A percentile compares a stretch with the other conserved stretches of the same genome.
These are phyloP conservation scores for Epiblema foenella DNA, from an alignment of 2,888 invertebrate species.

Conservation along the genomic window DNA sequence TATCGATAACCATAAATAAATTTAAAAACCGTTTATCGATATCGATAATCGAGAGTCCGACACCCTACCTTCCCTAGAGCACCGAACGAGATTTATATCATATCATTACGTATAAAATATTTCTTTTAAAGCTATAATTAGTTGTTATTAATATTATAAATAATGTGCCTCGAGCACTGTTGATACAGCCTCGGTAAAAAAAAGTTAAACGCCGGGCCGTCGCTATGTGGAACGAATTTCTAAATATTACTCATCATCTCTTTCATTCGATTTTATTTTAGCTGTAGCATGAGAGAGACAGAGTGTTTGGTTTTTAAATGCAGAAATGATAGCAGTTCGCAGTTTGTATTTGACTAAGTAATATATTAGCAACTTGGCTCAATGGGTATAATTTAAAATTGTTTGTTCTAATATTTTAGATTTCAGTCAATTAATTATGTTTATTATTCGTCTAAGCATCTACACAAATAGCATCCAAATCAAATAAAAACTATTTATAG, in stretches of 20 bases:
- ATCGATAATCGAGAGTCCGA: conserved; percentile 50
- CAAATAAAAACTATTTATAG: background rate
- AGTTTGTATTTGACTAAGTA: conserved; percentile 20
- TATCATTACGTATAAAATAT: conserved; percentile 84
- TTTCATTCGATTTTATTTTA: background rate
- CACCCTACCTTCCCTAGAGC: conserved; percentile 61
- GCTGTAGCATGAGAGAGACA: background rate
- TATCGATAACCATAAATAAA: background rate
- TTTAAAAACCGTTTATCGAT: conserved; percentile 48
- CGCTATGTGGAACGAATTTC: conserved; percentile 26
- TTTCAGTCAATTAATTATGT: background rate
- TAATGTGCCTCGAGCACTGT: conserved; percentile 66
- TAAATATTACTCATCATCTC: conserved; percentile 17
- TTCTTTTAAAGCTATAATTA: conserved; percentile 84
- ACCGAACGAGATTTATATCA: conserved; percentile 80
- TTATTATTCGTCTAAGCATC: background rate
- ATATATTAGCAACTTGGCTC: conserved; percentile 19
- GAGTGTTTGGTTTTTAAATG: conserved; percentile 6
- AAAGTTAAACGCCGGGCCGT: conserved; percentile 32
- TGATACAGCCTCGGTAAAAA: conserved; percentile 53
- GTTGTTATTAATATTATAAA: conserved; percentile 84
- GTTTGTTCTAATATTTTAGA: background rate
- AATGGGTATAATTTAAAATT: conserved; percentile 17
- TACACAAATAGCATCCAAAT: background rate
- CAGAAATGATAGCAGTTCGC: background rate